Evolutionary conservation across 2,888 invertebrate genomes (phyloP).

Genomic region (Conops quadrifasciatus): DNA sequence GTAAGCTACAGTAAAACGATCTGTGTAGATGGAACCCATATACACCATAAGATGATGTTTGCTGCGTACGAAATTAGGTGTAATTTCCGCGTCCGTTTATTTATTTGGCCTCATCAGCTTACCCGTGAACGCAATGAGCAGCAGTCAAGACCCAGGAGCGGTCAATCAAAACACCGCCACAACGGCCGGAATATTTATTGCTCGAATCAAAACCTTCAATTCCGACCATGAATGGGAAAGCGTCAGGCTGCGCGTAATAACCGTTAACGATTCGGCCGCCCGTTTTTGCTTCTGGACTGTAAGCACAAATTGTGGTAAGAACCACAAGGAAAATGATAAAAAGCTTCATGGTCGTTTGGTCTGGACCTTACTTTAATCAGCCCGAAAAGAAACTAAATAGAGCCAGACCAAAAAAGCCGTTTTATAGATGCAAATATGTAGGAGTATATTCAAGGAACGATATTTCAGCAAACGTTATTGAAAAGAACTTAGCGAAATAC

Average conservation of each 20-base stretch:
- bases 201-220: background rate
- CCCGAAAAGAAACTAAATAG: too few species aligned
- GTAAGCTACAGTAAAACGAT: background rate
- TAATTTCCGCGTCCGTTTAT: background rate
- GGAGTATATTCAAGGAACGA: too few species aligned
- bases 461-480: too few species aligned
- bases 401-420: too few species aligned
- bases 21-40: background rate
- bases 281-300: background rate
- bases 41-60: background rate
- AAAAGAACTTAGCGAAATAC: too few species aligned
- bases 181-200: background rate
- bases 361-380: too few species aligned
- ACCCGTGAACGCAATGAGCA: background rate
- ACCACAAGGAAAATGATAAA: constrained; percentile 4
- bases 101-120: background rate
- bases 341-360: background rate
- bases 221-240: background rate
- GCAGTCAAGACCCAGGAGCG: too few species aligned
- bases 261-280: background rate
- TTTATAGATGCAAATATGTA: constrained; percentile 29
- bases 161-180: background rate
- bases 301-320: background rate
- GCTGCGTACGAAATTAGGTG: background rate
- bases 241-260: background rate